Evolutionary conservation across 2,113 vertebrate genomes (phyloP).

Genomic region (Thunnus thynnus): DNA sequence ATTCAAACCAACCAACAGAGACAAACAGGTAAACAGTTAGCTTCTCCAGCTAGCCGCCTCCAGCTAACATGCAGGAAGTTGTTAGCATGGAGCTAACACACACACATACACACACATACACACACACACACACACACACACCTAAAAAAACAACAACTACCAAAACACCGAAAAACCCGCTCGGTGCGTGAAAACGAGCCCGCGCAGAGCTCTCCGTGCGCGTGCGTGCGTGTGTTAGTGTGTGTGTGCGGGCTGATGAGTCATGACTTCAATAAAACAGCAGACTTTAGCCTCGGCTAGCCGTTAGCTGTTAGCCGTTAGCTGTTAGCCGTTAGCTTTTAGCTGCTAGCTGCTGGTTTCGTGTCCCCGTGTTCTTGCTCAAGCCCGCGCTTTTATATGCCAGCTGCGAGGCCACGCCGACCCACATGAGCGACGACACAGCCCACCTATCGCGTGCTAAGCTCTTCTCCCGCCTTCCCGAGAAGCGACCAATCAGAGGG

Average conservation of each 20-base stretch:
- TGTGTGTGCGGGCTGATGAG: not conserved
- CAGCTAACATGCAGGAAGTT: slow-evolving; percentile 49
- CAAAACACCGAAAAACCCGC: not conserved
- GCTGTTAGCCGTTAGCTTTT: slow-evolving; percentile 8
- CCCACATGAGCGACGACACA: not conserved
- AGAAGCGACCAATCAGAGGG: not conserved
- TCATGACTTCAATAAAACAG: not conserved
- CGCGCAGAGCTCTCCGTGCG: not conserved
- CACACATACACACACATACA: not conserved
- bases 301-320: slow-evolving; percentile 8
- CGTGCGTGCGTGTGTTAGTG: not conserved
- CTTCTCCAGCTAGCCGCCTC: slow-evolving; percentile 39
- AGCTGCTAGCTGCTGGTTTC: slow-evolving; percentile 8
- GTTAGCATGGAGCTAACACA: slow-evolving; percentile 27
- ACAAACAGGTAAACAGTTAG: slow-evolving; percentile 59
- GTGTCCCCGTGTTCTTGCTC: not conserved
- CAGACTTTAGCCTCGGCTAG: not conserved
- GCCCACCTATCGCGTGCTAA: not conserved
- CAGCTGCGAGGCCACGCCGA: not conserved
- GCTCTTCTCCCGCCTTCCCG: not conserved
- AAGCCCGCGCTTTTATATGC: slow-evolving; percentile 6
- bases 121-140: not conserved
- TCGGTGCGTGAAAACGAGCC: not conserved
- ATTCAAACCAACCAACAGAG: not conserved
- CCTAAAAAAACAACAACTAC: slow-evolving; percentile 2